Conservation (phyloP, 2,797 vertebrate genomes). For the Lagocephalus sceleratus region DNA sequence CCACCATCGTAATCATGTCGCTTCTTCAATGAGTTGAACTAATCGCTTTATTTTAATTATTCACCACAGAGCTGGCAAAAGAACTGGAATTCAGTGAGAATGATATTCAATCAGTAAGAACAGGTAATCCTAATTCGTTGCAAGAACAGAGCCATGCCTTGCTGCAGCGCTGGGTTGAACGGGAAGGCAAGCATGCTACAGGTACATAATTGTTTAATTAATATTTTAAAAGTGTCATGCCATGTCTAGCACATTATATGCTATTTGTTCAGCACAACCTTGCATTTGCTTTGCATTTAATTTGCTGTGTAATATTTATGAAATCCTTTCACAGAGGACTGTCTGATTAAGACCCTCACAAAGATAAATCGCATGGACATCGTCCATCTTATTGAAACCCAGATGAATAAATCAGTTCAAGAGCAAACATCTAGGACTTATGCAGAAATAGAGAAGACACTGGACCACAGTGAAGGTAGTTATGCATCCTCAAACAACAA, state of each 20-base stretch:
- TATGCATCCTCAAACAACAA: background rate
- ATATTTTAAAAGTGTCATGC: background rate
- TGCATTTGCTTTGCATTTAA: background rate
- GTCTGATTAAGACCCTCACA: conserved; percentile 87
- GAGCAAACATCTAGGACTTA: conserved; percentile 83
- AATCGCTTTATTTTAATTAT: conserved; percentile 4
- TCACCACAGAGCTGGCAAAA: conserved; percentile 84
- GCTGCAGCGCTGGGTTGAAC: conserved; percentile 91
- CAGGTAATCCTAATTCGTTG: conserved; percentile 94
- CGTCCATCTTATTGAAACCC: conserved; percentile 92
- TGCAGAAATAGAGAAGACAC: conserved; percentile 87
- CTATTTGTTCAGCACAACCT: background rate
- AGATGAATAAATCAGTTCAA: conserved; percentile 81
- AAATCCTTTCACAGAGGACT: conserved; percentile 78
- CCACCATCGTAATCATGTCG: background rate
- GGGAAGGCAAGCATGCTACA: conserved; percentile 91
- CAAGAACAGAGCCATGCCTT: conserved; percentile 96
- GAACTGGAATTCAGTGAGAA: conserved; percentile 95
- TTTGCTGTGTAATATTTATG: conserved; percentile 3
- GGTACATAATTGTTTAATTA: conserved; percentile 68
- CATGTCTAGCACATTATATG: too few relatives aligned
- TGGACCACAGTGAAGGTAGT: conserved; percentile 95
- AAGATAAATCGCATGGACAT: conserved; percentile 99
- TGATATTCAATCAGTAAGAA: conserved; percentile 89
- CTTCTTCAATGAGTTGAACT: background rate